Percentiles rank a stretch among this genome's conserved stretches.
Evolutionary conservation across 2,113 vertebrate species (phyloP).

Genomic region (Gasterosteus aculeatus): DNA sequence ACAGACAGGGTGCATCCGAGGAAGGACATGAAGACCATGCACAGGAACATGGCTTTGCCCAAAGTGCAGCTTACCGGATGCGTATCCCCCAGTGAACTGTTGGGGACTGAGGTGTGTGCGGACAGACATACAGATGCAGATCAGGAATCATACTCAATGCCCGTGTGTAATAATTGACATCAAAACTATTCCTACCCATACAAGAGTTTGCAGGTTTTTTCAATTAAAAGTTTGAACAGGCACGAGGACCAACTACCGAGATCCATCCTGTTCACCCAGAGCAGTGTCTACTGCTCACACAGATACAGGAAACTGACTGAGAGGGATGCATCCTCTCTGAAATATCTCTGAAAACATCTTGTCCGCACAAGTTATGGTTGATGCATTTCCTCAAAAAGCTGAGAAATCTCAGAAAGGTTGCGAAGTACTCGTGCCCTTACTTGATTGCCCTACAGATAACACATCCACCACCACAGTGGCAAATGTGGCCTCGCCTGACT

Average conservation of each 20-base stretch:
- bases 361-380: too few species aligned
- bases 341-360: too few species aligned
- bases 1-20: slow-evolving; percentile 50
- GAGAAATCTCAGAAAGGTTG: too few species aligned
- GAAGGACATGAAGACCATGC: slow-evolving; percentile 62
- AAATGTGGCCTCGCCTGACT: slow-evolving; percentile 74
- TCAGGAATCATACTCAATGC: not conserved
- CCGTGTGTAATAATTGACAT: not conserved
- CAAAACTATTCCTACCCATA: not conserved
- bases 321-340: too few species aligned
- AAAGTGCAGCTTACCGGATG: slow-evolving; percentile 61
- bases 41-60: slow-evolving; percentile 65
- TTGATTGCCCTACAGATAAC: slow-evolving; percentile 76
- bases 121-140: not conserved
- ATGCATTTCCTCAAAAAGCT: too few species aligned
- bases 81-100: slow-evolving; percentile 50
- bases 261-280: not conserved
- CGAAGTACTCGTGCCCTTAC: slow-evolving; percentile 58
- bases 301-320: too few species aligned
- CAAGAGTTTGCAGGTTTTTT: not conserved
- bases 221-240: not conserved
- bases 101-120: slow-evolving; percentile 62
- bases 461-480: slow-evolving; percentile 76
- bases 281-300: not conserved
- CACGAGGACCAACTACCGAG: not conserved